phyloP scores from a whole-genome alignment of 1,140 invertebrate species.

The Vollenhovia emeryi region DNA sequence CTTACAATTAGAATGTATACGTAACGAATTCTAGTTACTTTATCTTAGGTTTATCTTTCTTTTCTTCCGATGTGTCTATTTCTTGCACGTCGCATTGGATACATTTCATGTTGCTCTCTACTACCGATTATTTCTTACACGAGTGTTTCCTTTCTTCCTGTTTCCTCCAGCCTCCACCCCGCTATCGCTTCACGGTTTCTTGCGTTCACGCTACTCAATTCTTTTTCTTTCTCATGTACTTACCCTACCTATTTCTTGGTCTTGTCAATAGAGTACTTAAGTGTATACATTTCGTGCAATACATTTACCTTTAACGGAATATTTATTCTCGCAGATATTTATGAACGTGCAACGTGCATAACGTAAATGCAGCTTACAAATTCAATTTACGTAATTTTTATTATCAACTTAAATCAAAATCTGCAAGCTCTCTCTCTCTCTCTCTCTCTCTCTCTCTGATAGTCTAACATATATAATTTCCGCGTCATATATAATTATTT shows the following conservation, averaged over 20 bases:
- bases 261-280: background rate
- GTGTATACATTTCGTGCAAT: background rate
- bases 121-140: conserved; percentile 20
- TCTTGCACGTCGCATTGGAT: background rate
- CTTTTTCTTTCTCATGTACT: background rate
- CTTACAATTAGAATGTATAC: background rate
- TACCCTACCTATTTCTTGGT: background rate
- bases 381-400: background rate
- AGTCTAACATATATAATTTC: background rate
- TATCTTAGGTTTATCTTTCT: background rate
- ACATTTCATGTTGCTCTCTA: background rate
- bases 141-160: background rate
- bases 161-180: background rate
- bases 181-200: conserved; percentile 15
- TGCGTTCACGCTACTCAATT: background rate
- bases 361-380: background rate
- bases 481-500: background rate
- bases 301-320: background rate
- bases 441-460: too few relatives aligned
- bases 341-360: background rate
- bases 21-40: background rate
- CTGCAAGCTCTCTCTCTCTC: background rate
- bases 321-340: background rate
- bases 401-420: background rate
- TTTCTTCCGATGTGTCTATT: background rate